Conservation (phyloP, 1,140 invertebrate species). For the Zelostemma sp. region DNA sequence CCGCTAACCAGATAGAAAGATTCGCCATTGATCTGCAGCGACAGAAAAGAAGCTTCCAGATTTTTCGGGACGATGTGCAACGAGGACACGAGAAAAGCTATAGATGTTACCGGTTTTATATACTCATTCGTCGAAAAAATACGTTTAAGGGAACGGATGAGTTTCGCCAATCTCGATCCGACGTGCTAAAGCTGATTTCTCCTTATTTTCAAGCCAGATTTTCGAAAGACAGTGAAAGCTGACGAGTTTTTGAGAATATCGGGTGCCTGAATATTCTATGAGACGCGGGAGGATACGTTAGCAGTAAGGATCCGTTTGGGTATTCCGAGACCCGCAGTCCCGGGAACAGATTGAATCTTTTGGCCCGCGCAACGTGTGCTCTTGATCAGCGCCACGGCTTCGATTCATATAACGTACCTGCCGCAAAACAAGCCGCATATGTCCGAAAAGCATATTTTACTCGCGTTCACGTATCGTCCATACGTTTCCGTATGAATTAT, state of each 20-base stretch:
- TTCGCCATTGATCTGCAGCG: slow-evolving; percentile 24
- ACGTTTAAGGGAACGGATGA: too few species aligned
- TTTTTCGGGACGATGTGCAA: slow-evolving; percentile 26
- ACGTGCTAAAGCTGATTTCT: too few species aligned
- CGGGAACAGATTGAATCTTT: slow-evolving; percentile 38
- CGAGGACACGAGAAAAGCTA: too few species aligned
- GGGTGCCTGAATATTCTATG: too few species aligned
- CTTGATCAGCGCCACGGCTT: slow-evolving; percentile 36
- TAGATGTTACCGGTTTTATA: too few species aligned
- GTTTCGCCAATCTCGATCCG: too few species aligned
- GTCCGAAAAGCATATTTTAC: slow-evolving; percentile 47
- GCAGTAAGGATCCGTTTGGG: slow-evolving; percentile 36
- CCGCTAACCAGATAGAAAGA: slow-evolving; percentile 34
- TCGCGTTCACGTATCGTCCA: slow-evolving; percentile 49
- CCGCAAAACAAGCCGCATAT: slow-evolving; percentile 39
- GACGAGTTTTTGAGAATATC: too few species aligned
- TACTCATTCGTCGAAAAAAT: too few species aligned
- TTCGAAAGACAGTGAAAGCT: too few species aligned
- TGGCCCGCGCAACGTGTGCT: slow-evolving; percentile 30
- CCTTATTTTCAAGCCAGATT: too few species aligned
- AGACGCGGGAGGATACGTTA: too few species aligned
- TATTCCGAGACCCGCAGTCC: slow-evolving; percentile 19
- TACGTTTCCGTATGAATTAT: slow-evolving; percentile 59
- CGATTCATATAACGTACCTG: slow-evolving; percentile 36
- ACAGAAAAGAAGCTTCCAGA: slow-evolving; percentile 21